Evolutionary conservation across 2,113 vertebrate species (phyloP).

Genomic region (Callipepla squamata): DNA sequence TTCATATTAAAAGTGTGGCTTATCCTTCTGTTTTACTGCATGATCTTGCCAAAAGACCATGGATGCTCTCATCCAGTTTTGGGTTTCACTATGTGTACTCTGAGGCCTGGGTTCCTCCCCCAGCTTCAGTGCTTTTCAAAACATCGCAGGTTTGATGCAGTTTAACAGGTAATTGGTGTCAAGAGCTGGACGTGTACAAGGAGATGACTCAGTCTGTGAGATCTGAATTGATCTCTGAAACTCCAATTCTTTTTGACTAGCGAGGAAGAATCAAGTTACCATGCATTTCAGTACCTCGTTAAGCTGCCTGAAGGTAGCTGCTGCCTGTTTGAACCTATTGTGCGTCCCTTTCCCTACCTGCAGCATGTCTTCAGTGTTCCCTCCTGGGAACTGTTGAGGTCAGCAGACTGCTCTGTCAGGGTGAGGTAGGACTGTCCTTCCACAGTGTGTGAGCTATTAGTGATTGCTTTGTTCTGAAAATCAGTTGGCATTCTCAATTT

Average conservation of each 20-base stretch:
- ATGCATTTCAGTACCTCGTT: not conserved
- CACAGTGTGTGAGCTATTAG: not conserved
- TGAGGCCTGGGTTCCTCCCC: not conserved
- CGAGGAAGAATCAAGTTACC: not conserved
- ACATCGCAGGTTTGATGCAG: not conserved
- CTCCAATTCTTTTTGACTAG: not conserved
- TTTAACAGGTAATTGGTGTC: not conserved
- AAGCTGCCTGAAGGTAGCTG: not conserved
- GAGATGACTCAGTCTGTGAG: not conserved
- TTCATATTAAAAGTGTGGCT: not conserved
- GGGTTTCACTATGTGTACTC: accelerated
- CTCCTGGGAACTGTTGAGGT: not conserved
- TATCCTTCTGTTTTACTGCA: not conserved
- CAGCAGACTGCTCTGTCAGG: not conserved
- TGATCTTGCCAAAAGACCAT: not conserved
- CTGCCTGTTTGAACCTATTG: not conserved
- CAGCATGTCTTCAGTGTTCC: not conserved
- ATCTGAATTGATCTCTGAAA: not conserved
- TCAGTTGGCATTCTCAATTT: not conserved
- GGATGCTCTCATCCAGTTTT: not conserved
- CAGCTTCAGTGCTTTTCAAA: not conserved
- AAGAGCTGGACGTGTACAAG: not conserved
- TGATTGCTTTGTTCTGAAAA: not conserved
- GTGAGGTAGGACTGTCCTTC: not conserved
- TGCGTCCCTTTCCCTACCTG: not conserved